Base-by-base conservation (phyloP, 1,140 invertebrate genomes). In the Atopsyche davidsoni region DNA sequence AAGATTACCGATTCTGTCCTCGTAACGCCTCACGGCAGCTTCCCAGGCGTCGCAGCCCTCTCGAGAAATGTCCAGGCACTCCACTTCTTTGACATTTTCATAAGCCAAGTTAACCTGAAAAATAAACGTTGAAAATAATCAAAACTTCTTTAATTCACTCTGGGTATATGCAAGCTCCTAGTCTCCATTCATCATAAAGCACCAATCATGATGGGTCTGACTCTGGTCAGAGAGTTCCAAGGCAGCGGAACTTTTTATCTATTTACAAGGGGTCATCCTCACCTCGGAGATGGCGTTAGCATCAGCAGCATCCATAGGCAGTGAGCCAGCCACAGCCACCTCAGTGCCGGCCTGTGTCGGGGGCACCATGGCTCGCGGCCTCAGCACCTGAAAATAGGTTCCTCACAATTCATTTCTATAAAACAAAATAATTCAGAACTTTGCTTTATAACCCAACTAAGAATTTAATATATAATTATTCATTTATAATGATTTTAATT, bases 41-140 rank as follows among this genome's bases (percentile, higher is more conserved):
- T 98, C 95, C 96, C 96, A 99, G 3, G 91, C 87, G 65, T 98
- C 93, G 23, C 85, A 84, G 3, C 96, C 96, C 69, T 99, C 96
- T 61, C 93, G 92, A 9, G 87, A 87, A 21, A 99, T 96, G 67
- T 99, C 96, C 59, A 99, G 73, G 59, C 94, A 96, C 69, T 99
- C 95, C 0, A 99, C 92, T 76, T 98, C 95, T 67, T 98, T 98
- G 0, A 99, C 92, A 72, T 96, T 96, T 66, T 98, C 95, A 69
- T 99, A 99, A 0, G 96, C 96, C 48, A 96, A 72, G 69, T 96
- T 95, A 0, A 98, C 94, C 78, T 96, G 80, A 68, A 78, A 60
- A 13, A 67, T 43, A 62, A 49, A 60, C 41, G 59, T 23, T 48
- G 46, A 39, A 59, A 46, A 50, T 39, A 18, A 42, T 16, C 23